Conservation (phyloP, 2,113 vertebrate genomes). For the Salvelinus fontinalis region DNA sequence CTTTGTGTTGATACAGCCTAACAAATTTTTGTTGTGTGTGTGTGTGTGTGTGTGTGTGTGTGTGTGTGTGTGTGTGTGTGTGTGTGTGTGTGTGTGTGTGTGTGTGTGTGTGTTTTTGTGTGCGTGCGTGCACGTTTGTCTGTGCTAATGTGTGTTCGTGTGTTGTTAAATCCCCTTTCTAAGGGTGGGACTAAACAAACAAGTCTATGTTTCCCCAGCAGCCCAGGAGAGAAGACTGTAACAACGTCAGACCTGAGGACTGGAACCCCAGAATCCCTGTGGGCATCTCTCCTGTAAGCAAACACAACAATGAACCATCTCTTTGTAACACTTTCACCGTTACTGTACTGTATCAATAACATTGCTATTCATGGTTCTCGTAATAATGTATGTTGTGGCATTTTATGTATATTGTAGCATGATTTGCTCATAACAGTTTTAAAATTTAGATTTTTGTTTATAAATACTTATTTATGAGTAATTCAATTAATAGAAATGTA, state of each 20-base stretch:
- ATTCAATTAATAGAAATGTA: too few species aligned
- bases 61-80: not conserved
- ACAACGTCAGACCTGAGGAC: constrained; percentile 76
- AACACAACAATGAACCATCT: constrained; percentile 7
- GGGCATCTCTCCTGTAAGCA: constrained; percentile 79
- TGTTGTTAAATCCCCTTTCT: constrained; percentile 6
- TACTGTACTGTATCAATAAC: too few species aligned
- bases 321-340: too few species aligned
- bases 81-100: not conserved
- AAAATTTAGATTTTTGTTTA: too few species aligned
- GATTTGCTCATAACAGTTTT: too few species aligned
- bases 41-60: not conserved
- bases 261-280: constrained; percentile 82
- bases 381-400: too few species aligned
- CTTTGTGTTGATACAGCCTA: not conserved
- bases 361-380: too few species aligned
- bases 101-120: not conserved
- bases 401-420: too few species aligned
- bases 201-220: constrained; percentile 53
- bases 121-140: constrained; percentile 14
- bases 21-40: not conserved
- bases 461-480: too few species aligned
- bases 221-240: constrained; percentile 80
- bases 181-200: constrained; percentile 40
- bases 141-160: constrained; percentile 20